Base-by-base conservation (phyloP, 2,888 invertebrate species). In the Chalcis sispes region DNA sequence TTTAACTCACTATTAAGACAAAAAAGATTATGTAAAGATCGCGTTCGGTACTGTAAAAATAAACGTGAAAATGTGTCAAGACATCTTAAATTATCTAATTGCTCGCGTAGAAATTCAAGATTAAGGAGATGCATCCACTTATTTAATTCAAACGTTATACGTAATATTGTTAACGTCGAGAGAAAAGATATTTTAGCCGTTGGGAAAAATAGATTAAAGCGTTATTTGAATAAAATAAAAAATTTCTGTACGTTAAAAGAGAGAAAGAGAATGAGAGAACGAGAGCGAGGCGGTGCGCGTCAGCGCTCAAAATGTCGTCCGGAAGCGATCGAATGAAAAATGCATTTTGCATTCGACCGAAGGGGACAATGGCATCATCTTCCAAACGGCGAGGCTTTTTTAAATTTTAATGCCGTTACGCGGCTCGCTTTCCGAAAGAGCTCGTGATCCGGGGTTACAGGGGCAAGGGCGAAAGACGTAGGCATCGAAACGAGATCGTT, bases 371-470 rank as follows among this genome's bases (percentile, higher is more conserved):
- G 70, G 72, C 62, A 66, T 58, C 61, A 70, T 67, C 72, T 13
- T 8, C 42, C 29, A 15, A 23, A 52, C 70, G 20, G 15, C 27
- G 20, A 25, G 62, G 65, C 72, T 77, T 82, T 82, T 82, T 87
- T 86, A 86, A 87, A 87, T 86, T 87, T 87, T 87, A 87, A 87
- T 87, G 86, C 81, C 80, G 77, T 69, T 81, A 79, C 80, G 79
- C 77, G 75, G 73, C 72, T 77, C 74, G 77, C 64, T 74, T 77
- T 69, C 74, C 54, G 65, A 77, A 77, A 71, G 50, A 65, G 46
- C 61, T n/a, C 13, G 0, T 13, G 18, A n/a, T 15, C 13, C 46
- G 36, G 52, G 50, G 61, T 36, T 29, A 13, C 23, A 20, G 23
- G 50, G 15, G 42, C n/a, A 25, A 72, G 59, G 61, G 54, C 25